Base-by-base conservation (phyloP, 2,888 invertebrate genomes). In the Tinea pellionella region DNA sequence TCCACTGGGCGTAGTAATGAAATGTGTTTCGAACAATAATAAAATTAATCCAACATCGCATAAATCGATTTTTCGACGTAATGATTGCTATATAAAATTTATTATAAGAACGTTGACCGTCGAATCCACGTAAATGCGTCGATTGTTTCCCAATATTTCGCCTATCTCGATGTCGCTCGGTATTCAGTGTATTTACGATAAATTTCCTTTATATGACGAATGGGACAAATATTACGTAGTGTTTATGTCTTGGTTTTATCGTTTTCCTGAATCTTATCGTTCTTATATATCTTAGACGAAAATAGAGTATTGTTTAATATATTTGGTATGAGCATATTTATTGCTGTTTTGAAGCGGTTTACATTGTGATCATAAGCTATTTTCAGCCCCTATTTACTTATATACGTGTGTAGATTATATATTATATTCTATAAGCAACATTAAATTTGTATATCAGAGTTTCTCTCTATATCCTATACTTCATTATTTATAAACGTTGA, bases 1-100 rank as follows among this genome's bases (percentile, higher is more conserved):
- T 72, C 66, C 70, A 71, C 73, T 70, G 69, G 68, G 60, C 64
- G 60, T 64, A 76, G 60, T 64, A 76, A 78, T 77, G 72, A 78
- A 78, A 78, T 70, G 68, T 65, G 64, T 62, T 64, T 32, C 57
- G 59, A 13, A 65, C 68, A 75, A 71, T 74, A 70, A 75, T 74
- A 70, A 75, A 77, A 76, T 78, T 69, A 69, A 73, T 71, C 67
- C 64, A n/a, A 55, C 61, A 51, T 55, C 42, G 41, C 58, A 59
- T 59, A 59, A 59, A 61, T 59, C 61, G 61, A 61, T 61, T 61
- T 55, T 47, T 15, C 32, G 55, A 47, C 61, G 57, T 43, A 57
- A 57, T 61, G 55, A 59, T 59, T 32, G 61, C 55, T 19, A 15
- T 53, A 59, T 61, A 61, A 61, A 59, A 61, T 58, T 58, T 61